A percentile compares a stretch with the other conserved stretches of the same genome.
Conservation (phyloP, 2,113 vertebrate species). For the Cheirogaleus medius region DNA sequence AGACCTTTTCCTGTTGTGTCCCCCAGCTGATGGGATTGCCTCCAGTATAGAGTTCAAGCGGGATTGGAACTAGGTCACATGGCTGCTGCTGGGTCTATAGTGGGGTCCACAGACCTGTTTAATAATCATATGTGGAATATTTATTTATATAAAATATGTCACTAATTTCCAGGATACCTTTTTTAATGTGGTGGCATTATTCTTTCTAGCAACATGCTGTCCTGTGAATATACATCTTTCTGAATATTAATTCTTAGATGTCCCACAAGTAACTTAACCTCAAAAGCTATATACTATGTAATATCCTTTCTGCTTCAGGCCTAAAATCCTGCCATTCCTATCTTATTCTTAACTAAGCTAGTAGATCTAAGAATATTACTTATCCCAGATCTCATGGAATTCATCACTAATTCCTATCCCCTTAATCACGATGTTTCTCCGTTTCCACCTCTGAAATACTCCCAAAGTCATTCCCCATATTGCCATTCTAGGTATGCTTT, state of each 20-base stretch:
- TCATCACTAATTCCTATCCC: not conserved
- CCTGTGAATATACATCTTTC: not conserved
- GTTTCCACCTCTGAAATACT: not conserved
- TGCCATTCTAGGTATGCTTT: not conserved
- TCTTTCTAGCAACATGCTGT: not conserved
- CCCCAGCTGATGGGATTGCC: too few species aligned
- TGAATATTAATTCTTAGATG: not conserved
- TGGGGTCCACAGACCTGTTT: too few species aligned
- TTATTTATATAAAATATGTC: not conserved
- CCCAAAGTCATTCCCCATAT: not conserved
- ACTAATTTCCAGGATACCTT: not conserved
- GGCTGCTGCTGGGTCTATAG: too few species aligned
- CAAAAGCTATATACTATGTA: not conserved
- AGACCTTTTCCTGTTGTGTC: too few species aligned
- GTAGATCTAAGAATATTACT: not conserved
- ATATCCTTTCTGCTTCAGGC: not conserved
- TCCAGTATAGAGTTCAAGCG: too few species aligned
- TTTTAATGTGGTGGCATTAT: not conserved
- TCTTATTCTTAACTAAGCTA: not conserved
- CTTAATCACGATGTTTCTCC: not conserved
- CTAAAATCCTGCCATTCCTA: not conserved
- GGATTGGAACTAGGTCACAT: too few species aligned
- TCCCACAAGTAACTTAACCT: not conserved
- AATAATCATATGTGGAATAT: not conserved
- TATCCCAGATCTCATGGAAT: not conserved